Evolutionary conservation across 2,113 vertebrate species (phyloP).

Genomic region (Eulacestoma nigropectus): DNA sequence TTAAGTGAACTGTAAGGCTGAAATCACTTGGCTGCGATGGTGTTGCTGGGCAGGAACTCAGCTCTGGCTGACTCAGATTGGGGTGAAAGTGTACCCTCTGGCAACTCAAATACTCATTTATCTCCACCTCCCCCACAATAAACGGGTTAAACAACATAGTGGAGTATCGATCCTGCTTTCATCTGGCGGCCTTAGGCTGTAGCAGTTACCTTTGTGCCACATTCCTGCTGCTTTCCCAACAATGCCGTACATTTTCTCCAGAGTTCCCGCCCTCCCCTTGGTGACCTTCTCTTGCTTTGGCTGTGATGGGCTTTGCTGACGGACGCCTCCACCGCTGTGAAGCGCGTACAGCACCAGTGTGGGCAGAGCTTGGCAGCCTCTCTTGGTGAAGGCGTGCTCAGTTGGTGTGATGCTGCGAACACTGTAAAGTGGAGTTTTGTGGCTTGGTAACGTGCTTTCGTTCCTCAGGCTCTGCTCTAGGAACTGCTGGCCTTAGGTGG

Average conservation of each 20-base stretch:
- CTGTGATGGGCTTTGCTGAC: background rate
- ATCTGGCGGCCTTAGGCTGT: background rate
- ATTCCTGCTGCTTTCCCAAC: constrained; percentile 39
- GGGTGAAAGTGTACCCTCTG: constrained; percentile 52
- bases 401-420: background rate
- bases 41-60: constrained; percentile 24
- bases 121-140: background rate
- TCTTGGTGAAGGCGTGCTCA: rapidly evolving
- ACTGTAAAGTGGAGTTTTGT: background rate
- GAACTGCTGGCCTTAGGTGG: background rate
- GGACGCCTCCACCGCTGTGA: rapidly evolving
- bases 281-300: background rate
- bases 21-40: constrained; percentile 9
- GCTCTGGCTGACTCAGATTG: constrained; percentile 36
- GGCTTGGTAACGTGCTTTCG: background rate
- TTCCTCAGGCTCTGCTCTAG: background rate
- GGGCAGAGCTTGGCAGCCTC: background rate
- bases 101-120: constrained; percentile 9
- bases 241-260: background rate
- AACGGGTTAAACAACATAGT: constrained; percentile 44
- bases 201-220: constrained; percentile 41
- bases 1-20: constrained; percentile 41
- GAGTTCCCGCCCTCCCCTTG: background rate
- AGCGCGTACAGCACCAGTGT: rapidly evolving
- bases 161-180: constrained; percentile 36